phyloP scores from a whole-genome alignment of 2,113 vertebrate genomes.

The Centrocercus urophasianus region DNA sequence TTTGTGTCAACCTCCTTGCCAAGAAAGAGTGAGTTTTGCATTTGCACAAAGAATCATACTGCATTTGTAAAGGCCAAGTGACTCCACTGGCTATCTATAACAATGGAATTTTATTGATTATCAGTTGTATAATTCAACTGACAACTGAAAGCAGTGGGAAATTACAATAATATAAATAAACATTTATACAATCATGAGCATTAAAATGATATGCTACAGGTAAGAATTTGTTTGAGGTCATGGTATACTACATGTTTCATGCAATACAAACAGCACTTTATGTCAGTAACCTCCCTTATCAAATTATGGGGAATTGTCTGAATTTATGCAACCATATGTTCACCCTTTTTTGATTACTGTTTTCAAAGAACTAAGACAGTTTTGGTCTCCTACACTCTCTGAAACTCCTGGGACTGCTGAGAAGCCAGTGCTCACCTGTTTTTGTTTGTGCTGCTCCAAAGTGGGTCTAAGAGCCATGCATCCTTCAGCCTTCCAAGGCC shows the following conservation, averaged over 20 bases:
- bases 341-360: not conserved
- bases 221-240: not conserved
- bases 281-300: not conserved
- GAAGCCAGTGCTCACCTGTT: not conserved
- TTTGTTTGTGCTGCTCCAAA: not conserved
- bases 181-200: not conserved
- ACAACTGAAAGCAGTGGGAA: not conserved
- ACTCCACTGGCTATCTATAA: not conserved
- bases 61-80: not conserved
- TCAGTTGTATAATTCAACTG: not conserved
- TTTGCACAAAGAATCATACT: not conserved
- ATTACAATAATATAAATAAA: not conserved
- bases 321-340: not conserved
- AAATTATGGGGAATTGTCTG: not conserved
- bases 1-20: not conserved
- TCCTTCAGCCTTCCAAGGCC: not conserved
- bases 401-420: accelerated
- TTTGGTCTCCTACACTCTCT: not conserved
- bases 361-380: not conserved
- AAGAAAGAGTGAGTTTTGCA: not conserved
- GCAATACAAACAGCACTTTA: not conserved
- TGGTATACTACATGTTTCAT: not conserved
- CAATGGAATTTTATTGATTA: not conserved
- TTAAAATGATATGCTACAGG: not conserved
- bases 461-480: not conserved